Conservation (phyloP, 2,888 invertebrate genomes). For the Sicus ferrugineus region DNA sequence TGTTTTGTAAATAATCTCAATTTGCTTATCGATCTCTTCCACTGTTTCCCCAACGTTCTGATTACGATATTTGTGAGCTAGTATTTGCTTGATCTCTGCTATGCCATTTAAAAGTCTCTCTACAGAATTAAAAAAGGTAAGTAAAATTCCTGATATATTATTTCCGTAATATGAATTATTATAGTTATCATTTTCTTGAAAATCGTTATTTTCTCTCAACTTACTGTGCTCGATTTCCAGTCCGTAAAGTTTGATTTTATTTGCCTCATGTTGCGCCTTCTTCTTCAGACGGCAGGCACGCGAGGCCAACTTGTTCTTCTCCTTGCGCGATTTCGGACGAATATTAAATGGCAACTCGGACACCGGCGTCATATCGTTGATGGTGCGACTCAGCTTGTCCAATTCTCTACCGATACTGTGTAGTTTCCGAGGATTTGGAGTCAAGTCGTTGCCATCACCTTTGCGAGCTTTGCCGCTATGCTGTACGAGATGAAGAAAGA, state of each 20-base stretch:
- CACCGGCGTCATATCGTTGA: constrained; percentile 95
- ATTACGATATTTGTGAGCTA: constrained; percentile 70
- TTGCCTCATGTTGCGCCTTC: constrained; percentile 98
- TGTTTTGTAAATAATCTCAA: constrained; percentile 70
- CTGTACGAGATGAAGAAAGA: constrained; percentile 44
- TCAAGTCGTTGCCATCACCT: constrained; percentile 97
- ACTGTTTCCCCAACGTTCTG: constrained; percentile 56
- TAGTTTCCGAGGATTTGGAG: constrained; percentile 92
- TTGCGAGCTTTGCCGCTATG: constrained; percentile 88
- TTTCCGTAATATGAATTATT: too few species aligned
- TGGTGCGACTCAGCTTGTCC: constrained; percentile 87
- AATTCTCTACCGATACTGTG: constrained; percentile 91
- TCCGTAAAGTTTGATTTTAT: constrained; percentile 94
- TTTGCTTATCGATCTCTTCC: constrained; percentile 74
- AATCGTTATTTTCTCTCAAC: too few species aligned
- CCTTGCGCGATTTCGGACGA: constrained; percentile 91
- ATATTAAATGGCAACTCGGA: constrained; percentile 90
- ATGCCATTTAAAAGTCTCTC: constrained; percentile 82
- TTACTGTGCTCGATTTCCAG: constrained; percentile 94
- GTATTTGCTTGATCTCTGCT: constrained; percentile 77
- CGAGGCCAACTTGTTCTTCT: constrained; percentile 97
- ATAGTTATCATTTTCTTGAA: too few species aligned
- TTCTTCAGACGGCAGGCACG: constrained; percentile 97
- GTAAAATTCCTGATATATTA: too few species aligned
- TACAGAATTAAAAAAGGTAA: constrained; percentile 63